Percentiles rank a stretch among this genome's conserved stretches.
Evolutionary conservation across 92 coral and sea anemone species (phyloP).

Genomic region (Parazoanthus darwini): DNA sequence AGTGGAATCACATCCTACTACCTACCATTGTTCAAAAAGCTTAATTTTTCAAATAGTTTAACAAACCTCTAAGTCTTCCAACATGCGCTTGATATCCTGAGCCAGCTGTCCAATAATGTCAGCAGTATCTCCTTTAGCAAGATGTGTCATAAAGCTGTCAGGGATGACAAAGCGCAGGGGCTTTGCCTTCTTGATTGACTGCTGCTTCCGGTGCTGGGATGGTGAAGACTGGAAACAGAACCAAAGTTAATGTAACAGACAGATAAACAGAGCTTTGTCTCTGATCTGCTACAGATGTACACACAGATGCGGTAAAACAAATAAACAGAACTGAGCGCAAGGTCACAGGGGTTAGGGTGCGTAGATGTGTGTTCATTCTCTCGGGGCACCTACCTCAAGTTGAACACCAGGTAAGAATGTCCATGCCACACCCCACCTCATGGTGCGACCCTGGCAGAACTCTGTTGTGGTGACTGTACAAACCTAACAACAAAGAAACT

Average conservation of each 20-base stretch:
- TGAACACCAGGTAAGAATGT: constrained; percentile 70
- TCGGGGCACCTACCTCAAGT: constrained; percentile 42
- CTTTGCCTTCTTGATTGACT: constrained; percentile 60
- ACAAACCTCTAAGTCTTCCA: constrained; percentile 71
- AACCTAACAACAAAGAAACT: constrained; percentile 50
- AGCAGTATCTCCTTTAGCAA: neutral
- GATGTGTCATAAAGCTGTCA: constrained; percentile 38
- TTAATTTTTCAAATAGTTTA: neutral
- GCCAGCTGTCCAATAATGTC: constrained; percentile 38
- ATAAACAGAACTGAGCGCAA: neutral
- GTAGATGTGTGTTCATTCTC: neutral
- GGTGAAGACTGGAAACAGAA: constrained; percentile 64
- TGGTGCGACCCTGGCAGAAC: constrained; percentile 94
- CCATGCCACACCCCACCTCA: constrained; percentile 99
- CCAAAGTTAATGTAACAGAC: no score
- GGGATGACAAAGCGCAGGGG: constrained; percentile 74
- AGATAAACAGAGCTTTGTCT: no score
- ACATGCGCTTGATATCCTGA: constrained; percentile 44
- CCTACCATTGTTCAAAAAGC: neutral
- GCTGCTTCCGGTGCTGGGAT: constrained; percentile 73
- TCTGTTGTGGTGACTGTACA: constrained; percentile 70
- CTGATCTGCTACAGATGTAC: neutral
- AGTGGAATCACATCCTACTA: no score
- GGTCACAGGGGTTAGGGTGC: neutral
- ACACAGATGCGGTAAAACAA: neutral